A percentile compares a stretch with the other conserved stretches of the same genome.
phyloP scores from a whole-genome alignment of 2,797 vertebrate species.

The Falco naumanni region DNA sequence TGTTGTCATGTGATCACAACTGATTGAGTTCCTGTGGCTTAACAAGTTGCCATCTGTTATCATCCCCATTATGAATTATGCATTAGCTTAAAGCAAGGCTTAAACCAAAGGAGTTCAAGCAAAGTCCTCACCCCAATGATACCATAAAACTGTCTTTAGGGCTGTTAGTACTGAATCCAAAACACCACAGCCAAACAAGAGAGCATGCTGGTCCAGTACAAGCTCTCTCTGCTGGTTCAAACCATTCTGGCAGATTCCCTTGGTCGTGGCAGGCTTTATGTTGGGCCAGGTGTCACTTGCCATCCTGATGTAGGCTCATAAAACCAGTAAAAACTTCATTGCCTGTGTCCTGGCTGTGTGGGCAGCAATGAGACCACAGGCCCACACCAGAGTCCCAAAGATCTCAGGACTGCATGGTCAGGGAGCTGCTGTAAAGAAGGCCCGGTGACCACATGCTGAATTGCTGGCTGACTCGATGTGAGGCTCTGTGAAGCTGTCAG shows the following conservation, averaged over 20 bases:
- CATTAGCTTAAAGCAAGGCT: conserved; percentile 46
- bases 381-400: background rate
- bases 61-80: conserved; percentile 58
- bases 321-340: background rate
- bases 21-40: conserved; percentile 70
- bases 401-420: accelerated
- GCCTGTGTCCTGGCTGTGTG: background rate
- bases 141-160: conserved; percentile 32
- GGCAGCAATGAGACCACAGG: background rate
- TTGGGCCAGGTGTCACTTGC: background rate
- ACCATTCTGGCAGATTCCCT: background rate
- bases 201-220: background rate
- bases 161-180: background rate
- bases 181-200: background rate
- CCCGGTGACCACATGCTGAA: background rate
- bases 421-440: background rate
- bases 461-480: background rate
- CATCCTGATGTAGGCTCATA: background rate
- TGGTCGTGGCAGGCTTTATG: background rate
- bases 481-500: background rate
- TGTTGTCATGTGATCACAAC: conserved; percentile 60
- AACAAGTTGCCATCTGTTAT: conserved; percentile 69
- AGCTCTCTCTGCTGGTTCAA: conserved; percentile 12
- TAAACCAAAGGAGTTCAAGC: conserved; percentile 48
- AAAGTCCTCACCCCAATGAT: conserved; percentile 26